A percentile compares a stretch with the other conserved stretches of the same genome.
These are phyloP conservation scores for Hystrix cristata DNA, from an alignment of 2,113 vertebrate genomes.

Conservation along the genomic window DNA sequence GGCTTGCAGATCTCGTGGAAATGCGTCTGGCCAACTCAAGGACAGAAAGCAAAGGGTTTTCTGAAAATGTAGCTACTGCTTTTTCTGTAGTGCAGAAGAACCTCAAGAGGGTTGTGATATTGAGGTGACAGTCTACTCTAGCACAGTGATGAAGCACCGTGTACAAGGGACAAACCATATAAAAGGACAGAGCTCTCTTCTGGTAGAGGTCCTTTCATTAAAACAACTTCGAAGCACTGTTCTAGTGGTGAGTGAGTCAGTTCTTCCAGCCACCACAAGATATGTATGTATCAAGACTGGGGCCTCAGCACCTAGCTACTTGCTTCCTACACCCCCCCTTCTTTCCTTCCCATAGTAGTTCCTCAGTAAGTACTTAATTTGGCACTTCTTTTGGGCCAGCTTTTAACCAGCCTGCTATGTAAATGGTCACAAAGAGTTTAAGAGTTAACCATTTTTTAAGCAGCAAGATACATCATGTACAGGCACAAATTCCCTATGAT, in stretches of 20 bases:
- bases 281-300: background rate
- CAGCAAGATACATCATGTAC: no score
- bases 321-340: background rate
- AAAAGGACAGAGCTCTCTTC: background rate
- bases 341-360: background rate
- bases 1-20: background rate
- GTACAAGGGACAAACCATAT: background rate
- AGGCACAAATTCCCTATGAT: no score
- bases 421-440: background rate
- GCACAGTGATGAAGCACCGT: background rate
- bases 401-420: background rate
- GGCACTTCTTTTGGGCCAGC: background rate
- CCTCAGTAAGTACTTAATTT: background rate
- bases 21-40: background rate
- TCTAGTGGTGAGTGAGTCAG: background rate
- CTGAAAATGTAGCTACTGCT: background rate
- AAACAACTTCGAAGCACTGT: background rate
- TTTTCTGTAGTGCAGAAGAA: background rate
- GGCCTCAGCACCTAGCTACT: background rate
- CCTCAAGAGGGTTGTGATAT: background rate
- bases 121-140: background rate
- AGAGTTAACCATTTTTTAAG: background rate
- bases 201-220: background rate
- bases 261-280: background rate
- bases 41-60: background rate